Base-by-base conservation (phyloP, 2,888 invertebrate genomes). In the Petrolisthes cinctipes region DNA sequence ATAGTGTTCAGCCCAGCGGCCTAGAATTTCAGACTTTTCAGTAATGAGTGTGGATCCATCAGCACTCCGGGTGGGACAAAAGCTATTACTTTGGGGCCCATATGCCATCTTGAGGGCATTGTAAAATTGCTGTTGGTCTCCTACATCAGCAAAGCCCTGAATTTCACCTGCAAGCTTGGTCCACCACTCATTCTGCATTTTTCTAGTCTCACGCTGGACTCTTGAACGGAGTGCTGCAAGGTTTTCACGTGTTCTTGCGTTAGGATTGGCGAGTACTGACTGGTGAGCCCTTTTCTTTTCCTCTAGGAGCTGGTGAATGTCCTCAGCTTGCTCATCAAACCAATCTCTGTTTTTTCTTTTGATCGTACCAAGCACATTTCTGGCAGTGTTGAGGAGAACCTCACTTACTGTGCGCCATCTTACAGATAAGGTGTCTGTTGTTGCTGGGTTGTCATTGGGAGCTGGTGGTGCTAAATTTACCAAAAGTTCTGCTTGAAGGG, bases 311-410 rank as follows among this genome's bases (percentile, higher is more conserved):
- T 53, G 79, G 53, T 23, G 51, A 11, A 79, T 79, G 53, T 23
- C 54, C 9, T 9, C 11, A 53, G 20, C 79, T 51, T 79, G 20
- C 20, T 79, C 79, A 53, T 79, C 53, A 23, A 79, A 79, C 79
- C 79, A 79, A 20, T 79, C 79, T 54, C 51, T 23, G 53, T 79
- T 14, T 54, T 79, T 79, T 53, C 20, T 79, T 54, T 20, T 79
- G 79, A 53, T 11, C 20, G 5, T 51, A 23, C 79, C 79, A 17
- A 79, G 51, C 9, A 53, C 51, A 51, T 5, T 53, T 20, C 51
- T 53, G 9, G 79, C 79, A 14, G 53, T 53, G n/a, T 11, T 11
- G 7, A 20, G 11, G 9, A 75, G 11, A 11, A 20, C 37, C 20
- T n/a, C 75, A 17, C 75, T 11, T 9, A 75, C 17, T 11, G 75